Evolutionary conservation across 1,140 invertebrate species (phyloP), one percentile per base, ranked within the genome.

Genomic region (Theocolax elegans): DNA sequence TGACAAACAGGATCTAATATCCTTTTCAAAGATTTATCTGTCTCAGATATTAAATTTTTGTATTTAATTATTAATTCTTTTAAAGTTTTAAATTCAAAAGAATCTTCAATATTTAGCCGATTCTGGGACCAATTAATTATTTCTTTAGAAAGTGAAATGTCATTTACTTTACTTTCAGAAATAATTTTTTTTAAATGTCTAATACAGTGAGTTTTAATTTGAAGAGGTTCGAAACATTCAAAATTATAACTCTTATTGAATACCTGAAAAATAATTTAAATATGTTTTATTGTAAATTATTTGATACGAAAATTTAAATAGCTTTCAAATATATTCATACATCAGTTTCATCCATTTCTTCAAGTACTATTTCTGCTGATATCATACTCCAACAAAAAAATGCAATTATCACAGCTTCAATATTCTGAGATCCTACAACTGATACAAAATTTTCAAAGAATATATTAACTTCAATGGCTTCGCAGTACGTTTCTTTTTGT

Each of bases 271-370:
- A 54, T 15, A 27, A 49, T n/a, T 15, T 48, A 48, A 67, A 65
- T 9, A 67, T 72, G 69, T 58, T 68, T 38, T 70, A 21, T 54
- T 1, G 31, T 66, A 38, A 6, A 35, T n/a, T 10, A 58, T 49
- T 38, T 2, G 13, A 48, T 42, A 15, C 21, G 13, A 7, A 48
- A 40, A 40, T 23, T 17, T 19, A 63, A 13, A 49, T n/a, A 38
- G 40, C 8, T 13, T 42, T 29, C 35, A 49, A 58, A 60, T 35
- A 58, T 31, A 38, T 23, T 73, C 73, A 79, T 73, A 80, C 81
- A 48, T 80, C 81, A 2, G 75, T 81, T 25, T 83, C 80, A 40
- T 83, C 82, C 80, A 83, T 83, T 76, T 82, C 74, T 8, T 80
- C 76, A 59, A 80, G 72, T 7, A 27, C 38, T 13, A 77, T 69